Evolutionary conservation across 2,113 vertebrate genomes (phyloP), one percentile per base, ranked within the genome.

Genomic region (Saiga tatarica): DNA sequence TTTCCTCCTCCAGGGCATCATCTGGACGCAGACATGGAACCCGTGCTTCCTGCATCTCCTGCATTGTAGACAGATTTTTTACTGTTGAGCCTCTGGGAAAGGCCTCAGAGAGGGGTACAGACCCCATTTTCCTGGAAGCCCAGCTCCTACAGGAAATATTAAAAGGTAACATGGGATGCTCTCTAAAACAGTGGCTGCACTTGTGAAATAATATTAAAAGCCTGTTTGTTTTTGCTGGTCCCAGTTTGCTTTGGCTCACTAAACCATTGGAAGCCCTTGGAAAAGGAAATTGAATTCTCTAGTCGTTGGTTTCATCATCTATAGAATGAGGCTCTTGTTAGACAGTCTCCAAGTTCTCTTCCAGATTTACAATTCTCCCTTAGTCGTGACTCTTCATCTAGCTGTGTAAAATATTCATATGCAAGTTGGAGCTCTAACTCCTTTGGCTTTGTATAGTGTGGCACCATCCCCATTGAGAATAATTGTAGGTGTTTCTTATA

Each of bases 191-290:
- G 78, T 64, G 17, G 55, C 52, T 87, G 55, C n/a, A 53, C 25
- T 96, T 93, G 25, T 88, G 59, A 93, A 91, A 74, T 78, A 93
- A 94, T 95, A 82, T 71, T 82, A 93, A 89, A 96, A 91, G 39
- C 39, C 25, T 86, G 33, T 81, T 96, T 86, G 36, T 25, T 88
- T 97, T 94, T 57, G 79, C 33, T 71, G n/a, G 39, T 78, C 42
- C 39, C 50, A 47, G 23, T 45, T 92, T 28, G 17, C 11, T 52
- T 92, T 42, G 67, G 78, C 79, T 95, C 42, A 89, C 64, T 59
- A 53, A 81, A 76, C 47, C 50, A 47, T 36, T 79, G 53, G 25
- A 59, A 92, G 71, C 13, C 50, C 57, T 87, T 87, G 92, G 79
- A 64, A 95, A 89, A 78, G 53, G 79, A 97, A 89, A 85, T 21